A percentile compares a stretch with the other conserved stretches of the same genome.
These are phyloP conservation scores for Mormyrus proboscirostris DNA, from an alignment of 2,797 vertebrate species.

Conservation along the genomic window DNA sequence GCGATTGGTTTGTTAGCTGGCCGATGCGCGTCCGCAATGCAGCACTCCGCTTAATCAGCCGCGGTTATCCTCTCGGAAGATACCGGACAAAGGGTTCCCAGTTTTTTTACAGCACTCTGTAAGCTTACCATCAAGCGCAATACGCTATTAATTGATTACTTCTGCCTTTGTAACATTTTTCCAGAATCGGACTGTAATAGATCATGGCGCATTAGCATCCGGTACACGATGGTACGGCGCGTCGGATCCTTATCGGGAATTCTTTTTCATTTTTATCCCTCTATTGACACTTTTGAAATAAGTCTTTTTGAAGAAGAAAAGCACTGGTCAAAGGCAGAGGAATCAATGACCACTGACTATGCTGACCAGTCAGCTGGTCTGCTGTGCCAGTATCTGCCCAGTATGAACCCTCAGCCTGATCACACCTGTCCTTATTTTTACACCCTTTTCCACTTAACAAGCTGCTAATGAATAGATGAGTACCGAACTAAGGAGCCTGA, in stretches of 20 bases:
- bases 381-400: not conserved
- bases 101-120: slow-evolving; percentile 37
- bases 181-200: not conserved
- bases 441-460: slow-evolving; percentile 18
- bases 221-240: not conserved
- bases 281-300: not conserved
- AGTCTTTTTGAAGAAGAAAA: not conserved
- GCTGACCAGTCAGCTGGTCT: not conserved
- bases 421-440: not conserved
- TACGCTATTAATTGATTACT: not conserved
- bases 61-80: slow-evolving; percentile 56
- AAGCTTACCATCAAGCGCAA: not conserved
- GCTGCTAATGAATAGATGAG: slow-evolving; percentile 17
- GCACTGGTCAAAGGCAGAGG: not conserved
- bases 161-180: not conserved
- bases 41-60: slow-evolving; percentile 50
- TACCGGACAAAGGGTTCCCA: slow-evolving; percentile 50
- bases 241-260: not conserved
- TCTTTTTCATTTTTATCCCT: not conserved
- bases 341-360: not conserved
- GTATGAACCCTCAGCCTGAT: not conserved
- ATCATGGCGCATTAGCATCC: not conserved
- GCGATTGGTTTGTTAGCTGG: not conserved
- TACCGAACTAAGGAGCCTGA: not conserved
- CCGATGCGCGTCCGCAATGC: slow-evolving; percentile 44